phyloP scores from a whole-genome alignment of 2,113 vertebrate genomes.

The Callaeas wilsoni region DNA sequence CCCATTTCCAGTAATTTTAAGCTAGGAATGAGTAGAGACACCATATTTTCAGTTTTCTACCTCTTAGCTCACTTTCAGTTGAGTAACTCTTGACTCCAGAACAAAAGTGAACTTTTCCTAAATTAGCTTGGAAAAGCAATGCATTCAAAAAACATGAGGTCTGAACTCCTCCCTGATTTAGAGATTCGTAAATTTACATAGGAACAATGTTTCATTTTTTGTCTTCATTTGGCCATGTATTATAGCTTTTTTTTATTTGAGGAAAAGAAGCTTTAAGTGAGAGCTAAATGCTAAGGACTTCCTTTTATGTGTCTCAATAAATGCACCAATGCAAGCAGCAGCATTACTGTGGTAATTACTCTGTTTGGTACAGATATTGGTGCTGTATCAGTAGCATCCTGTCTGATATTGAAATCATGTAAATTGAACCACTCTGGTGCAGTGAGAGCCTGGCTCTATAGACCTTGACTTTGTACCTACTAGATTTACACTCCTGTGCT shows the following conservation, averaged over 20 bases:
- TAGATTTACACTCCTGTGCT: background rate
- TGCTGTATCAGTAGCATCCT: background rate
- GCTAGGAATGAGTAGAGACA: background rate
- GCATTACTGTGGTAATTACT: background rate
- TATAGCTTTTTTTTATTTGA: background rate
- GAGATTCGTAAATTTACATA: background rate
- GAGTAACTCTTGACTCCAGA: background rate
- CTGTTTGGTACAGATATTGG: background rate
- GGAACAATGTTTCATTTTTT: background rate
- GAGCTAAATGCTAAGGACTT: background rate
- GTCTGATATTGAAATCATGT: fast-evolving
- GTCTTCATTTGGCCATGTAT: background rate
- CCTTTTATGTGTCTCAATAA: background rate
- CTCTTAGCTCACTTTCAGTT: background rate
- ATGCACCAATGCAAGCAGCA: background rate
- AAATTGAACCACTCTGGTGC: background rate
- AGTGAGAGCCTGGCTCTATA: background rate
- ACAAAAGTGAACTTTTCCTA: background rate
- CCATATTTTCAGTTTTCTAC: background rate
- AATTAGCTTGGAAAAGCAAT: background rate
- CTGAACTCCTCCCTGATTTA: background rate
- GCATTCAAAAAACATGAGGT: background rate
- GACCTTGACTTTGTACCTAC: background rate
- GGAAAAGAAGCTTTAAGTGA: background rate
- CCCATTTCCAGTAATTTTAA: background rate